A percentile compares a stretch with the other conserved stretches of the same genome.
Evolutionary conservation across 2,888 invertebrate genomes (phyloP).

Genomic region (Xestoiulus laeticollis): DNA sequence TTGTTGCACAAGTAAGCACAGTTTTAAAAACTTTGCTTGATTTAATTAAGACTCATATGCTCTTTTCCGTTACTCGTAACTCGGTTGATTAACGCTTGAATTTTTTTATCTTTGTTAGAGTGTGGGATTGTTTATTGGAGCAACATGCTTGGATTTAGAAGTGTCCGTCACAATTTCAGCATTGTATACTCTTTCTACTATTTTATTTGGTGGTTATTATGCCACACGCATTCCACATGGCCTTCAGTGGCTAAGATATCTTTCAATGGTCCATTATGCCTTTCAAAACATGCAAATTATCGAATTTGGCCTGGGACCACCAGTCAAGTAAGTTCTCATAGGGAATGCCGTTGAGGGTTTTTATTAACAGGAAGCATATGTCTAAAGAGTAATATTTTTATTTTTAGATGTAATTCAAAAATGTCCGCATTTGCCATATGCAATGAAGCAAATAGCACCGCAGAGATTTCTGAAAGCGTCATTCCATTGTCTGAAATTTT

Average conservation of each 20-base stretch:
- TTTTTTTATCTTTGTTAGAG: constrained; percentile 65
- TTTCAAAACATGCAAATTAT: constrained; percentile 83
- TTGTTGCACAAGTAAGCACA: constrained; percentile 73
- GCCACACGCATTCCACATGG: constrained; percentile 78
- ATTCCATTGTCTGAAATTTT: constrained; percentile 75
- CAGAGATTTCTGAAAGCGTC: constrained; percentile 55
- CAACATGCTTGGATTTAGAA: constrained; percentile 79
- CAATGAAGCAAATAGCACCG: constrained; percentile 58
- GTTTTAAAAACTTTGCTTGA: background rate
- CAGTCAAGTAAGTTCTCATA: constrained; percentile 71
- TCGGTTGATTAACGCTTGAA: background rate
- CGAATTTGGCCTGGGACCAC: constrained; percentile 76
- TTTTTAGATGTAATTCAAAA: constrained; percentile 71
- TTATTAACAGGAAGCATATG: too few relatives aligned
- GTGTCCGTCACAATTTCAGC: constrained; percentile 81
- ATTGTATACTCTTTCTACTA: constrained; percentile 78
- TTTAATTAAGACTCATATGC: background rate
- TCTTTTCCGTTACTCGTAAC: background rate
- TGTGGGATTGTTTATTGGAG: constrained; percentile 81
- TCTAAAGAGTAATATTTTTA: too few relatives aligned
- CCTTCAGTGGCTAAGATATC: constrained; percentile 78
- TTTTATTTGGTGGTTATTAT: constrained; percentile 79
- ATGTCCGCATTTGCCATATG: constrained; percentile 75
- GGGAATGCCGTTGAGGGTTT: too few relatives aligned
- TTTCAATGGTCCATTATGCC: constrained; percentile 81